Conservation (phyloP, 1,140 invertebrate genomes). For the Battus philenor region DNA sequence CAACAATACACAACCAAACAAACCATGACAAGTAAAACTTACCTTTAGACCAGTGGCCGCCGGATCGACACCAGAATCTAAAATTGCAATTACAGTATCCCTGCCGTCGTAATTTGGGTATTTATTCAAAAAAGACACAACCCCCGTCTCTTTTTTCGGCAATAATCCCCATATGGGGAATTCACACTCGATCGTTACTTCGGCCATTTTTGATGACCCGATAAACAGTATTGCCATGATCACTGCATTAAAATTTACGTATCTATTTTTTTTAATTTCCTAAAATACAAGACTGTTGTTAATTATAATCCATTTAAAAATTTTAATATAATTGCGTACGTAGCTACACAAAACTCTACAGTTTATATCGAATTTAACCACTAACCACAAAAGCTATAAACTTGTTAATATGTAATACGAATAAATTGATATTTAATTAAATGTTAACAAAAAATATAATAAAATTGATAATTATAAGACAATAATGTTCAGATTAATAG, state of each 20-base stretch:
- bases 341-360: too few species aligned
- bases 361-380: too few species aligned
- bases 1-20: slow-evolving; percentile 46
- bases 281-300: too few species aligned
- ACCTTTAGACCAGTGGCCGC: slow-evolving; percentile 95
- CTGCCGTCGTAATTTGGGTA: slow-evolving; percentile 96
- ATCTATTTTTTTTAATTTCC: too few species aligned
- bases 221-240: slow-evolving; percentile 32
- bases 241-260: slow-evolving; percentile 10
- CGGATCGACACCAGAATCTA: slow-evolving; percentile 98
- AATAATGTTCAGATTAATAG: too few species aligned
- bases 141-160: slow-evolving; percentile 97
- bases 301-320: too few species aligned
- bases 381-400: too few species aligned
- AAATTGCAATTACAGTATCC: slow-evolving; percentile 93
- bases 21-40: slow-evolving; percentile 71
- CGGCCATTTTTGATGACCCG: slow-evolving; percentile 77
- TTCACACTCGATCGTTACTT: slow-evolving; percentile 81
- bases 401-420: too few species aligned
- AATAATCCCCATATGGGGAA: slow-evolving; percentile 90
- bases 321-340: too few species aligned
- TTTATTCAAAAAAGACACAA: slow-evolving; percentile 91
- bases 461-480: too few species aligned
- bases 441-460: too few species aligned
- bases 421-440: too few species aligned